Conservation (phyloP, 2,113 vertebrate genomes). For the Theropithecus gelada region DNA sequence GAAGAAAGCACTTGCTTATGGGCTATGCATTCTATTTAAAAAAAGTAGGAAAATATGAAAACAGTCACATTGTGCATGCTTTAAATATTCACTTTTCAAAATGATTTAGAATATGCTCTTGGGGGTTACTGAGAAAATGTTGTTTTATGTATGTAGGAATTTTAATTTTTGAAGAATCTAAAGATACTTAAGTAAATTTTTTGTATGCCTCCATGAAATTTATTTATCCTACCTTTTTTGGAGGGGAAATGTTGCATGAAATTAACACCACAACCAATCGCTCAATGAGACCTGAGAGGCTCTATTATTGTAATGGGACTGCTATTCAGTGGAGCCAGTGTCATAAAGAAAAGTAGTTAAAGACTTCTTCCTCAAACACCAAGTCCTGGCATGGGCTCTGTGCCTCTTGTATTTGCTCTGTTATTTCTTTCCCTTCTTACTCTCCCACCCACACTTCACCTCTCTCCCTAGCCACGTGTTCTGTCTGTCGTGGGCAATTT, state of each 20-base stretch:
- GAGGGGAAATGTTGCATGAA: slow-evolving; percentile 47
- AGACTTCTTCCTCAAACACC: not conserved
- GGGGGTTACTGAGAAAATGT: not conserved
- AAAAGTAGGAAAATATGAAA: not conserved
- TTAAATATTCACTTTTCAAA: slow-evolving; percentile 38
- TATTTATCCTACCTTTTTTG: slow-evolving; percentile 51
- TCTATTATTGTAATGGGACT: not conserved
- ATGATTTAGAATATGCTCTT: slow-evolving; percentile 21
- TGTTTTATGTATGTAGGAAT: not conserved
- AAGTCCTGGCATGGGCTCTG: not conserved
- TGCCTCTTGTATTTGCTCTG: not conserved
- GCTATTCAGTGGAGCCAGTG: not conserved
- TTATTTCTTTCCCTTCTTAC: not conserved
- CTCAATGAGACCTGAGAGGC: not conserved
- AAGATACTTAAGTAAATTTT: slow-evolving; percentile 18
- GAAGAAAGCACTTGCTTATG: not conserved
- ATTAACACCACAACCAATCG: slow-evolving; percentile 30
- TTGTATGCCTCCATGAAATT: not conserved
- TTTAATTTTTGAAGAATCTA: slow-evolving; percentile 19
- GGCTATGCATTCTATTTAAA: not conserved
- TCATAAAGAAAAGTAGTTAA: not conserved
- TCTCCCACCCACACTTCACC: not conserved
- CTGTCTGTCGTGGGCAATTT: not conserved
- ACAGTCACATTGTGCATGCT: not conserved
- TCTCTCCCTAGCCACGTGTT: not conserved